Percentiles rank a stretch among this genome's conserved stretches.
These are phyloP conservation scores for Amphilophus citrinellus DNA, from an alignment of 2,113 vertebrate genomes.

Conservation along the genomic window DNA sequence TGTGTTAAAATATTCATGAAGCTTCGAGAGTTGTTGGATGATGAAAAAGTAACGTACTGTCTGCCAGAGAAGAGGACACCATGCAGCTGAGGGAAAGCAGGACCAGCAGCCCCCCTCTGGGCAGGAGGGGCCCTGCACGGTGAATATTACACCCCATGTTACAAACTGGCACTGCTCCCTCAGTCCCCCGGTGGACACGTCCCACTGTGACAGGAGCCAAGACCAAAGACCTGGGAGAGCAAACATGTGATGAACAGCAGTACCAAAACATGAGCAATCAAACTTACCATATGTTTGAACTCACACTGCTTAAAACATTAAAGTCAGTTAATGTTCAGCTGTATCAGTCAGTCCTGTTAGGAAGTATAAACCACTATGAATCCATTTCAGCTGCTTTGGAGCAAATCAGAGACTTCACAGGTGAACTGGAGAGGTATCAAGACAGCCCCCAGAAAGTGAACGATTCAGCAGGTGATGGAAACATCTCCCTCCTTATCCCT, in stretches of 20 bases:
- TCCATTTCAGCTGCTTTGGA: no score
- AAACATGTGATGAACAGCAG: slow-evolving; percentile 55
- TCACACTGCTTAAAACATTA: neutral
- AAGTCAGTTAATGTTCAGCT: neutral
- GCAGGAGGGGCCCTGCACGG: slow-evolving; percentile 70
- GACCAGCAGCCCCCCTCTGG: slow-evolving; percentile 76
- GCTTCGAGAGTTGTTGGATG: neutral
- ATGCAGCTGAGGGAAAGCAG: slow-evolving; percentile 85
- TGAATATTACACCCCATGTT: slow-evolving; percentile 90
- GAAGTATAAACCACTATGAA: no score
- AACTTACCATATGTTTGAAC: slow-evolving; percentile 62
- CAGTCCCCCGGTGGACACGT: slow-evolving; percentile 76
- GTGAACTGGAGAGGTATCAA: no score
- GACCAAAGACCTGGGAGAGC: slow-evolving; percentile 79
- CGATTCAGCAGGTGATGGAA: no score
- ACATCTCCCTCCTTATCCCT: no score
- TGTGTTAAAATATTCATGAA: neutral
- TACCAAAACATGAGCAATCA: slow-evolving; percentile 59
- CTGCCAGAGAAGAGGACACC: slow-evolving; percentile 83
- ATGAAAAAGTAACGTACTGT: slow-evolving; percentile 85
- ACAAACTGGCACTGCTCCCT: slow-evolving; percentile 84
- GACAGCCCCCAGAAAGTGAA: no score
- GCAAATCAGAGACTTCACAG: no score
- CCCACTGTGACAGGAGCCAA: slow-evolving; percentile 81
- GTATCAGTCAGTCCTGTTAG: no score